Conservation (phyloP, 2,888 invertebrate genomes). For the Drepana falcataria region DNA sequence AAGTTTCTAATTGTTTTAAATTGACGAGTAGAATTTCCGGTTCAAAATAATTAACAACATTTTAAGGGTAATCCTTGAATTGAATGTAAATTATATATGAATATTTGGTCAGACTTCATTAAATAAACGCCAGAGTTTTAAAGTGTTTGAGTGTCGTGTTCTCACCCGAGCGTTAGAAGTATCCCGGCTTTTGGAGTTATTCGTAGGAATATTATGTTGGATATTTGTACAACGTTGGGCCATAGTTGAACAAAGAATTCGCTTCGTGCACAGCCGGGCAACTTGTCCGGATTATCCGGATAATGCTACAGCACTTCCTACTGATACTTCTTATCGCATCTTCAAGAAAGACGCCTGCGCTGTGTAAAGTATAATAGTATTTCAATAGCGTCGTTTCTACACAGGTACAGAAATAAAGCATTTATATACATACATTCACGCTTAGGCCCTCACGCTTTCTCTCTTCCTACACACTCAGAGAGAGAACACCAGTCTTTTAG, state of each 20-base stretch:
- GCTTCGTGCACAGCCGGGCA: slow-evolving; percentile 37
- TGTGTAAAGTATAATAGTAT: slow-evolving; percentile 13
- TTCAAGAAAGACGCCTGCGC: slow-evolving; percentile 27
- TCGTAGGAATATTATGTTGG: slow-evolving; percentile 21
- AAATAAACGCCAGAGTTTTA: not conserved
- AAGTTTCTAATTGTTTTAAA: not conserved
- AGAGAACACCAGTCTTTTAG: too few species aligned
- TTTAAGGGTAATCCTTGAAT: not conserved
- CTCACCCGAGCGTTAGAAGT: slow-evolving; percentile 4
- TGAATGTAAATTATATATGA: not conserved
- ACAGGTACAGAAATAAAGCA: too few species aligned
- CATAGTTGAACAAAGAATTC: slow-evolving; percentile 34
- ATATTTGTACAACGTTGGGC: slow-evolving; percentile 32
- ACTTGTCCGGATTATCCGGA: slow-evolving; percentile 62
- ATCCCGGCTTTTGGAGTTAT: slow-evolving; percentile 7
- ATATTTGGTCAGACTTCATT: not conserved
- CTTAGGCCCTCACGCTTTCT: too few species aligned
- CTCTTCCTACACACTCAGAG: too few species aligned
- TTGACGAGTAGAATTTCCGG: not conserved
- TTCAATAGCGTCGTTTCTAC: slow-evolving; percentile 34
- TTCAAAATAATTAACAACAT: not conserved
- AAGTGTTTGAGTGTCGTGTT: not conserved
- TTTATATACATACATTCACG: too few species aligned
- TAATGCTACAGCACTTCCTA: slow-evolving; percentile 46
- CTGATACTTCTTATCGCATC: slow-evolving; percentile 42